Evolutionary conservation across 1,140 invertebrate genomes (phyloP).

Genomic region (Macrotrachela quadricornifera): DNA sequence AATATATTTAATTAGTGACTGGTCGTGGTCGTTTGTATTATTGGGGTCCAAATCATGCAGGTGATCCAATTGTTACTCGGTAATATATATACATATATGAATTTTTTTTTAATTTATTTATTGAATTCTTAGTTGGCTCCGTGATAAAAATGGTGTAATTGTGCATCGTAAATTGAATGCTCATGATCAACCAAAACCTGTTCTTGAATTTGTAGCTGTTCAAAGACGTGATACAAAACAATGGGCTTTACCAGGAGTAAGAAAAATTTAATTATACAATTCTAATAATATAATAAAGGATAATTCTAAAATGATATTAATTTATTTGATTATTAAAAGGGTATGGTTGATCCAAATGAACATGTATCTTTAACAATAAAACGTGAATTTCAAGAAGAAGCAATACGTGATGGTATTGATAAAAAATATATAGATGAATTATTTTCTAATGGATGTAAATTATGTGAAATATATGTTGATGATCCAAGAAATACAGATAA

Average conservation of each 20-base stretch:
- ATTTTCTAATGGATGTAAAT: conserved; percentile 5
- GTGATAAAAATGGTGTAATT: conserved; percentile 24
- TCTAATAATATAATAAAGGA: too few relatives aligned
- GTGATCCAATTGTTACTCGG: conserved; percentile 62
- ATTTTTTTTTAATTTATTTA: too few relatives aligned
- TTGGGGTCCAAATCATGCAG: conserved; percentile 79
- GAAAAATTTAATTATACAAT: too few relatives aligned
- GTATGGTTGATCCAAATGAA: conserved; percentile 76
- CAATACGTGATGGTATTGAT: conserved; percentile 45
- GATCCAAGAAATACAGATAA: conserved; percentile 31
- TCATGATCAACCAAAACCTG: conserved; percentile 21
- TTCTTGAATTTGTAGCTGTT: conserved; percentile 69
- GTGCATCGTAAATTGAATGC: conserved; percentile 16
- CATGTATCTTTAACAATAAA: conserved; percentile 47
- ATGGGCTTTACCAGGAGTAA: conserved; percentile 64
- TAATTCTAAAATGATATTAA: too few relatives aligned
- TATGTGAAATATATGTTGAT: conserved; percentile 21
- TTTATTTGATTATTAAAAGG: conserved; percentile 31
- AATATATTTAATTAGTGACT: background rate
- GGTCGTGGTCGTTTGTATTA: conserved; percentile 39
- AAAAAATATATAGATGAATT: conserved; percentile 1
- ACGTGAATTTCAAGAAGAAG: conserved; percentile 73
- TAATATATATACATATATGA: background rate
- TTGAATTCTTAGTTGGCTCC: conserved; percentile 40
- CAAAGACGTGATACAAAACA: conserved; percentile 53